Base-by-base conservation (phyloP, 2,888 invertebrate genomes). In the Mesorhabditis sp. region DNA sequence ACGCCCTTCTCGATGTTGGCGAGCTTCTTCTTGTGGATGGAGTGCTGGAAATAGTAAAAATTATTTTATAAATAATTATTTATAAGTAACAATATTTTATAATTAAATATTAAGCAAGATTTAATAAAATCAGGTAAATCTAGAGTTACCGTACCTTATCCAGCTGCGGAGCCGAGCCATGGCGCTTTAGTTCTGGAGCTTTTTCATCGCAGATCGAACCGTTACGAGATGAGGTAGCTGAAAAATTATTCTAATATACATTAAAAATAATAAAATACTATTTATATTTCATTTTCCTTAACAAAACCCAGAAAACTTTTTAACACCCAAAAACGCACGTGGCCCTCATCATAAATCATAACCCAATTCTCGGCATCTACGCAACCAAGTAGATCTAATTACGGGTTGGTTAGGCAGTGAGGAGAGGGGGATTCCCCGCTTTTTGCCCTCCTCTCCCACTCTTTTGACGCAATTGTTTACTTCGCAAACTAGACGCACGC, bases 191-290 rank as follows among this genome's bases (percentile, higher is more conserved):
- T 50, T 50, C 58, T n/a, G 58, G 58, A 10, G 58, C 58, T 50
- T 50, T 50, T n/a, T 50, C 58, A n/a, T 50, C 58, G n/a, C 58
- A 50, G 58, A 50, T 50, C 58, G 58, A 50, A n/a, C 58, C 58
- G 58, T 50, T 50, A 13, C 58, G 7, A 13, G 58, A 50, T 50
- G 58, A 50, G n/a, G 58, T 50, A n/a, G 58, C 58, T 50, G 58
- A 50, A 50, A 50, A n/a, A 50, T 50, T 50, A 13, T 50, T 10
- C n/a, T 50, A 50, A 13, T 13, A 50, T 13, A 50, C n/a, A 50
- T 50, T 50, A 50, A 13, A 50, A 2, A 50, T 50, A 13, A 50
- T 50, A 50, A 50, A 50, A 50, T 50, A 50, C 58, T 50, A 50
- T 13, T 28, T 28, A 28, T 28, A 28, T 28, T 28, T 28, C 2